These are phyloP conservation scores for Myotis vivesi DNA, from an alignment of 2,797 vertebrate genomes.

Conservation along the genomic window DNA sequence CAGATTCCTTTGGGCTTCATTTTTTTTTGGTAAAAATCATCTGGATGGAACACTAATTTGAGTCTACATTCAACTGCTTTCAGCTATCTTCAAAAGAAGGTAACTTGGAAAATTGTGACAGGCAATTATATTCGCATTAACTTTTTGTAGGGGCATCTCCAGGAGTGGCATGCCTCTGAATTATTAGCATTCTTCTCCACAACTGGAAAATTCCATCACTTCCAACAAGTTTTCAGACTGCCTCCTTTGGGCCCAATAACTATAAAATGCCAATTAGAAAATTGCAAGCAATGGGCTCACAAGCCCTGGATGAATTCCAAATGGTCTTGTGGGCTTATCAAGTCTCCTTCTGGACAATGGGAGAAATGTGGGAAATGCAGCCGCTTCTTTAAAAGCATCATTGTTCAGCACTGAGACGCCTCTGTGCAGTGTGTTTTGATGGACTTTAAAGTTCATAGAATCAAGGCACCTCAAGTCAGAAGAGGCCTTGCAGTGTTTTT, in stretches of 20 bases:
- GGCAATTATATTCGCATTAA: not conserved
- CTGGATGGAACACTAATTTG: conserved; percentile 3
- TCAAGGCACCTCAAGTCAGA: not conserved
- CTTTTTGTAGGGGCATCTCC: not conserved
- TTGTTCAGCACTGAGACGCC: not conserved
- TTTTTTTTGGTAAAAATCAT: not conserved
- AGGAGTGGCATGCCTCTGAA: not conserved
- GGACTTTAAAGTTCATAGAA: not conserved
- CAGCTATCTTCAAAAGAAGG: not conserved
- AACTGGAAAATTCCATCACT: conserved; percentile 57
- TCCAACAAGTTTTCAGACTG: not conserved
- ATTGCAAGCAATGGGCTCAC: conserved; percentile 75
- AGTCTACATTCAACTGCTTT: not conserved
- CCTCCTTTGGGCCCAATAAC: conserved; percentile 47
- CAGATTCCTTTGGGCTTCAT: not conserved
- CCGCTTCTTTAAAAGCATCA: not conserved
- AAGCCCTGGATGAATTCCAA: conserved; percentile 77
- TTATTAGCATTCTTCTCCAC: not conserved
- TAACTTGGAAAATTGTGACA: not conserved
- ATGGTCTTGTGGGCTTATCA: conserved; percentile 53
- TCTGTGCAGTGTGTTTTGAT: not conserved
- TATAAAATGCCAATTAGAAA: conserved; percentile 41
- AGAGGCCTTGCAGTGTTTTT: not conserved
- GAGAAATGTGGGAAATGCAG: conserved; percentile 78
- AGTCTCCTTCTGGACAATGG: conserved; percentile 71